Conservation (phyloP, 2,113 vertebrate species). For the Sorex araneus region DNA sequence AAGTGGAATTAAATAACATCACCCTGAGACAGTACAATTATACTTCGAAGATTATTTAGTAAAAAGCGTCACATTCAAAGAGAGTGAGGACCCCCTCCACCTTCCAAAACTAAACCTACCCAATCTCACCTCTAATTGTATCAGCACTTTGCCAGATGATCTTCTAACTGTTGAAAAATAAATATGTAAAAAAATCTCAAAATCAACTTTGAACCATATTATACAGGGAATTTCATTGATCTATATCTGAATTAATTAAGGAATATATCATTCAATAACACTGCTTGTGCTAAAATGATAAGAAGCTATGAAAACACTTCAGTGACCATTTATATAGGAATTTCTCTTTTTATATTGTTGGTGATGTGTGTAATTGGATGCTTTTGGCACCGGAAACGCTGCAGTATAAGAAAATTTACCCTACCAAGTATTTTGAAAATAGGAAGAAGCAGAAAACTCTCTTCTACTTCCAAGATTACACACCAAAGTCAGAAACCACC, state of each 20-base stretch:
- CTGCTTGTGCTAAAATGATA: constrained; percentile 43
- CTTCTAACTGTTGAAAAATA: constrained; percentile 18
- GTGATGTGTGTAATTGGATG: constrained; percentile 68
- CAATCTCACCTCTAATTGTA: neutral
- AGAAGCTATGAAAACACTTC: neutral
- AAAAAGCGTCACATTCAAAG: neutral
- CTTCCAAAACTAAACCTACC: neutral
- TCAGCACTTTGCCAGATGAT: neutral
- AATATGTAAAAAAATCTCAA: constrained; percentile 26
- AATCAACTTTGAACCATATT: neutral
- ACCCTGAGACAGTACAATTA: neutral
- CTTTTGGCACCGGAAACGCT: constrained; percentile 71
- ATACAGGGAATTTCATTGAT: neutral
- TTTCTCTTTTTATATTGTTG: constrained; percentile 64
- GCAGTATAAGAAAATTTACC: neutral
- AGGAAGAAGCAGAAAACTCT: neutral
- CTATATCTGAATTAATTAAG: constrained; percentile 10
- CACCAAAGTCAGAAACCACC: neutral
- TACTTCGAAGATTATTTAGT: neutral
- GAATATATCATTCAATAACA: neutral
- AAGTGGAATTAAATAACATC: neutral
- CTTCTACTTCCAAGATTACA: too few species aligned
- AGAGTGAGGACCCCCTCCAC: neutral
- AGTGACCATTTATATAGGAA: neutral
- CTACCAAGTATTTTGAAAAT: constrained; percentile 66